A percentile compares a stretch with the other conserved stretches of the same genome.
These are phyloP conservation scores for Toxostoma redivivum DNA, from an alignment of 2,113 vertebrate genomes.

Conservation along the genomic window DNA sequence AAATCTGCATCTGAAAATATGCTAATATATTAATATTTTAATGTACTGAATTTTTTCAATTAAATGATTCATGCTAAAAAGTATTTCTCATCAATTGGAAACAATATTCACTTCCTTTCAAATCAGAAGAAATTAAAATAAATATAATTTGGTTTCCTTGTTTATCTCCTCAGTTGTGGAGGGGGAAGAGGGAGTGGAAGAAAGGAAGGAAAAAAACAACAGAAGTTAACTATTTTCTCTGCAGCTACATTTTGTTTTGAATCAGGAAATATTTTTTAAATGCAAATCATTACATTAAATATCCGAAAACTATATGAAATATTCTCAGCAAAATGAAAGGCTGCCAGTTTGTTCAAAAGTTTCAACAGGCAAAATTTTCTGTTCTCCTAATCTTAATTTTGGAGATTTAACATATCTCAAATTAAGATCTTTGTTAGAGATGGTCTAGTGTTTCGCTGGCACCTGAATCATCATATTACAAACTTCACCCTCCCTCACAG, in stretches of 20 bases:
- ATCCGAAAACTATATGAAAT: neutral
- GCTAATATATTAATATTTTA: conserved; percentile 42
- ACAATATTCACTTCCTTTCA: conserved; percentile 36
- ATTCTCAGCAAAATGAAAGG: neutral
- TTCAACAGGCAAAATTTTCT: neutral
- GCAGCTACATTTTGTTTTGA: neutral
- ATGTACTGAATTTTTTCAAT: conserved; percentile 15
- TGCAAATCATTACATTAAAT: neutral
- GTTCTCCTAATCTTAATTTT: neutral
- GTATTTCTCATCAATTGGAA: conserved; percentile 33
- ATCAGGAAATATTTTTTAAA: neutral
- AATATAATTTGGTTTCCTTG: conserved; percentile 28
- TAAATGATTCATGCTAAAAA: conserved; percentile 35
- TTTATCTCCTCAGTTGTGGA: conserved; percentile 3
- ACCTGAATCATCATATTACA: neutral
- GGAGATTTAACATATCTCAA: neutral
- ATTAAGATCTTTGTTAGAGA: neutral
- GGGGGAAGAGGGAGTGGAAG: neutral
- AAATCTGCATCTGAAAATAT: conserved; percentile 46
- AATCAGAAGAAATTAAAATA: conserved; percentile 45
- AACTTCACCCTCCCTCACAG: neutral
- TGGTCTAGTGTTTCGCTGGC: neutral
- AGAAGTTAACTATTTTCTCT: neutral
- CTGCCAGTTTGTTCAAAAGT: neutral
- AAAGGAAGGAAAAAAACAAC: neutral